Percentiles rank a stretch among this genome's conserved stretches.
Conservation (phyloP, 2,113 vertebrate species). For the Rousettus leschenaultii region DNA sequence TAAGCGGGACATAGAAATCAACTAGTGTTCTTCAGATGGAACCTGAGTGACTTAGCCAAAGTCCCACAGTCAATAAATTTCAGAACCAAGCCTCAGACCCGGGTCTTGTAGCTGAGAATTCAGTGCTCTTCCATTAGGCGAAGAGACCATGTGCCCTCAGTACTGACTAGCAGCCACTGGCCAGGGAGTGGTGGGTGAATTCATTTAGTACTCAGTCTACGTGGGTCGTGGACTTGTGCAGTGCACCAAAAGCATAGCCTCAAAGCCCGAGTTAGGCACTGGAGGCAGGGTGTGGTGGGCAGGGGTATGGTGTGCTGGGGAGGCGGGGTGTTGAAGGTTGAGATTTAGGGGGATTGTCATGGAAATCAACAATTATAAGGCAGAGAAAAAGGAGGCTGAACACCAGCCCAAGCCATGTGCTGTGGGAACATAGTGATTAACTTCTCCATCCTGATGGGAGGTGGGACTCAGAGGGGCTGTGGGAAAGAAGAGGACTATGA, state of each 20-base stretch:
- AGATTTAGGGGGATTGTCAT: background rate
- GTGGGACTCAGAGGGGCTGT: background rate
- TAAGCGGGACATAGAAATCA: background rate
- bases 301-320: too few relatives aligned
- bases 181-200: background rate
- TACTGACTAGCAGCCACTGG: background rate
- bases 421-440: background rate
- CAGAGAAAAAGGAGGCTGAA: background rate
- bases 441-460: background rate
- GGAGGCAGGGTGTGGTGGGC: background rate
- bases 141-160: rapidly evolving
- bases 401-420: background rate
- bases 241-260: background rate
- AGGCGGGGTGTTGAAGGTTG: background rate
- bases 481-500: background rate
- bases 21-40: background rate
- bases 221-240: rapidly evolving
- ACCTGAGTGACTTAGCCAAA: background rate
- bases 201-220: rapidly evolving
- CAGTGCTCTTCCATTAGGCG: background rate
- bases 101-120: background rate
- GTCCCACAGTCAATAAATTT: background rate
- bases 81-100: background rate
- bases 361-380: background rate
- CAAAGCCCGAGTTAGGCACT: background rate